Percentiles rank a stretch among this genome's conserved stretches.
Evolutionary conservation across 2,797 vertebrate species (phyloP).

Genomic region (Sebastes goodei): DNA sequence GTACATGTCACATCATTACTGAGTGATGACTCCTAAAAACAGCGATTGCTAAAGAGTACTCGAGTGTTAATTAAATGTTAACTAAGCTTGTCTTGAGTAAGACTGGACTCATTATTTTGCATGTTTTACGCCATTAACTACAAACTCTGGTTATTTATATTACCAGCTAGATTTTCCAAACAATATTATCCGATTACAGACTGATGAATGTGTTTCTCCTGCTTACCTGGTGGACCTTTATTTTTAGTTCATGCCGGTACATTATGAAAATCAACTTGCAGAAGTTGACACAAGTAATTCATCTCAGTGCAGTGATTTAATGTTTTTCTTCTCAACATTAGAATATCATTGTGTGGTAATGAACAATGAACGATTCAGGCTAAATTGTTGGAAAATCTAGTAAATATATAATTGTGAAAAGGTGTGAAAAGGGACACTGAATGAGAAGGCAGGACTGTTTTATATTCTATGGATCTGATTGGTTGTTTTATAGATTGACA

Average conservation of each 20-base stretch:
- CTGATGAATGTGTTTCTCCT: background rate
- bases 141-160: background rate
- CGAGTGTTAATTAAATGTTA: background rate
- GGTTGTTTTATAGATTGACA: background rate
- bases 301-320: background rate
- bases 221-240: background rate
- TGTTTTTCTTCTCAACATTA: background rate
- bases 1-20: background rate
- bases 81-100: constrained; percentile 13
- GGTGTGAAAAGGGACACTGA: background rate
- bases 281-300: background rate
- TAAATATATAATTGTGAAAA: background rate
- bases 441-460: background rate
- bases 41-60: background rate
- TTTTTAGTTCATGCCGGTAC: background rate
- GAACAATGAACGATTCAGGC: background rate
- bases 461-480: background rate
- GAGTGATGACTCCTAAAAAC: background rate
- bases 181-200: background rate
- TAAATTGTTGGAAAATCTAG: background rate
- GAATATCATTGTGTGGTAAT: background rate
- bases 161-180: background rate
- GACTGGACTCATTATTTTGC: constrained; percentile 1
- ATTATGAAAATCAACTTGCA: constrained; percentile 3
- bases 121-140: constrained; percentile 15